These are phyloP conservation scores for Leptodirus hochenwartii DNA, from an alignment of 2,888 invertebrate genomes.

Conservation along the genomic window DNA sequence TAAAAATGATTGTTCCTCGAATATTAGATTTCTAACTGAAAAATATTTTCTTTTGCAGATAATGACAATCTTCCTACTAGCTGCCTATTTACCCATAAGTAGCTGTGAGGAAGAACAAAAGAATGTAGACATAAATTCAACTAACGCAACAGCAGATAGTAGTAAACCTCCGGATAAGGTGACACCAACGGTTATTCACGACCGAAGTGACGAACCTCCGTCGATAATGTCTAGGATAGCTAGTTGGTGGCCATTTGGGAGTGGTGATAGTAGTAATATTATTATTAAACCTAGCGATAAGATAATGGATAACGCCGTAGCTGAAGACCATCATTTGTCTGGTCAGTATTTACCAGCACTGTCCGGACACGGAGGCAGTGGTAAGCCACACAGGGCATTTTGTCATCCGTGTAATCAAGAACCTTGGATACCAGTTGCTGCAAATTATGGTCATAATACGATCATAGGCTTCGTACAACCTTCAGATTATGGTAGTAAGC, in stretches of 20 bases:
- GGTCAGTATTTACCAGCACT: conserved; percentile 13
- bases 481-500: conserved; percentile 10
- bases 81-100: no score
- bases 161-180: no score
- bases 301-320: conserved; percentile 8
- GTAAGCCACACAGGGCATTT: conserved; percentile 21
- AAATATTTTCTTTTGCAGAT: no score
- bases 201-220: no score
- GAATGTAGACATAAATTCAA: not conserved
- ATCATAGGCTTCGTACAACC: conserved; percentile 19
- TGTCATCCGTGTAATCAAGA: conserved; percentile 64
- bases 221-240: conserved; percentile 39
- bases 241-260: conserved; percentile 37
- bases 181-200: no score
- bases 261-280: conserved; percentile 12
- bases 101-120: conserved; percentile 24
- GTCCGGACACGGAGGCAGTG: conserved; percentile 6
- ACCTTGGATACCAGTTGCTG: conserved; percentile 69
- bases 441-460: conserved; percentile 17
- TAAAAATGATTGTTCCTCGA: no score
- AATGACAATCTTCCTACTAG: no score
- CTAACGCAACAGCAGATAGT: not conserved
- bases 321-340: conserved; percentile 12
- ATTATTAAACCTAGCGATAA: no score
- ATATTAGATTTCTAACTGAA: no score